Evolutionary conservation across 1,140 invertebrate species (phyloP).

Genomic region (Bombus sylvicola): DNA sequence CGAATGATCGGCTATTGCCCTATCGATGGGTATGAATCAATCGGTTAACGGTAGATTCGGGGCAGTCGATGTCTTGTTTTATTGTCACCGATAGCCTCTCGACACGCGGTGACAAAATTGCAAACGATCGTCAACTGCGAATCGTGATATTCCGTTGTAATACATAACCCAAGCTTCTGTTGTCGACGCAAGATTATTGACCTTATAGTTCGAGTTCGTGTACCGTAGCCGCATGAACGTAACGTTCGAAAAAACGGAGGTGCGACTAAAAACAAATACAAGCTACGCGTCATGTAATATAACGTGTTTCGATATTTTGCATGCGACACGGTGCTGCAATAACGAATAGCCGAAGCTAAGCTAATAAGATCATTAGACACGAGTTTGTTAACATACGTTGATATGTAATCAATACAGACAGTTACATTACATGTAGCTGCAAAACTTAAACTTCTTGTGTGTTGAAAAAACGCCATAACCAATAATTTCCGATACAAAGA

Average conservation of each 20-base stretch:
- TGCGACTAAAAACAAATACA: too few relatives aligned
- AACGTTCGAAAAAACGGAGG: too few relatives aligned
- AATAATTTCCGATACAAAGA: neutral
- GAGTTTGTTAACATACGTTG: too few relatives aligned
- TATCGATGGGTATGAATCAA: conserved; percentile 34
- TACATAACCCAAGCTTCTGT: neutral
- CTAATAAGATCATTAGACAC: too few relatives aligned
- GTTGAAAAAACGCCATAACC: neutral
- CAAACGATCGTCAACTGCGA: neutral
- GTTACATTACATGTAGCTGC: too few relatives aligned
- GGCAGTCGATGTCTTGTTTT: neutral
- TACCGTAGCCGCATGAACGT: too few relatives aligned
- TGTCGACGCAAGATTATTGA: neutral
- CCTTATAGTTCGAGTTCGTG: neutral
- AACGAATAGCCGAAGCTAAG: too few relatives aligned
- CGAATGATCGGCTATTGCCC: conserved; percentile 18
- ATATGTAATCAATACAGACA: too few relatives aligned
- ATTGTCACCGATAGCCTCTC: neutral
- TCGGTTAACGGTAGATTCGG: neutral
- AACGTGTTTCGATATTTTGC: too few relatives aligned
- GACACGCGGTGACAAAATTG: neutral
- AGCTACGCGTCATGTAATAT: too few relatives aligned
- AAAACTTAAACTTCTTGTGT: neutral
- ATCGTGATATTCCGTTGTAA: neutral
- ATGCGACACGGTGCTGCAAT: too few relatives aligned